Base-by-base conservation (phyloP, 2,888 invertebrate species). In the Caenorhabditis virilis region DNA sequence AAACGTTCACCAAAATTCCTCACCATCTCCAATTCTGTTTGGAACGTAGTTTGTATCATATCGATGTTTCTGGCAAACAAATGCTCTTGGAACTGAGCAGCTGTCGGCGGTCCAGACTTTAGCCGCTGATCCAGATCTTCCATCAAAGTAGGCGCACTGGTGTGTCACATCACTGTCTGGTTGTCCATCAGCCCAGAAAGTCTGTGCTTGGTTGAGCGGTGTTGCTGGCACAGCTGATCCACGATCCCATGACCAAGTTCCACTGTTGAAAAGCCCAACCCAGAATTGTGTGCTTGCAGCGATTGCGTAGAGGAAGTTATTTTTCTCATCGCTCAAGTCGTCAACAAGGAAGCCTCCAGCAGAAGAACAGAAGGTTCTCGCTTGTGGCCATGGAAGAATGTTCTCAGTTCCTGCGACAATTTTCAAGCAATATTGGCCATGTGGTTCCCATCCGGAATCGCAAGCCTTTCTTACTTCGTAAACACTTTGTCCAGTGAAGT, bases 31-130 rank as follows among this genome's bases (percentile, higher is more conserved):
- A 22, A 76, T 53, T 13, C 15, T 43, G 22, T 58, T 71, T 11
- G 78, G 72, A 18, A 35, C 25, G 52, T 65, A 58, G 15, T 65
- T 26, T 7, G 47, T 41, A 38, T 74, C 69, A 38, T 72, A 77
- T 52, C 64, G 53, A 47, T 76, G 75, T 39, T 70, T 74, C 51
- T 78, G 77, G 43, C 78, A 78, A 16, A 65, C 45, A 50, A 71
- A 77, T 13, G 62, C 26, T 55, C 64, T 54, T 30, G 53, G 42
- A 26, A 57, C 51, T 2, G 56, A 46, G 54, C 77, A 77, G 2
- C 48, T 36, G 46, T 69, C 76, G n/a, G 55, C 59, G 7, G 43
- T 55, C 73, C 66, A 66, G 15, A 46, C 57, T 39, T 68, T 59
- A 16, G 15, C 53, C 2, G n/a, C 13, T 20, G 66, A 59, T 6